Conservation (phyloP, 1,140 invertebrate genomes). For the Ceratitis capitata region DNA sequence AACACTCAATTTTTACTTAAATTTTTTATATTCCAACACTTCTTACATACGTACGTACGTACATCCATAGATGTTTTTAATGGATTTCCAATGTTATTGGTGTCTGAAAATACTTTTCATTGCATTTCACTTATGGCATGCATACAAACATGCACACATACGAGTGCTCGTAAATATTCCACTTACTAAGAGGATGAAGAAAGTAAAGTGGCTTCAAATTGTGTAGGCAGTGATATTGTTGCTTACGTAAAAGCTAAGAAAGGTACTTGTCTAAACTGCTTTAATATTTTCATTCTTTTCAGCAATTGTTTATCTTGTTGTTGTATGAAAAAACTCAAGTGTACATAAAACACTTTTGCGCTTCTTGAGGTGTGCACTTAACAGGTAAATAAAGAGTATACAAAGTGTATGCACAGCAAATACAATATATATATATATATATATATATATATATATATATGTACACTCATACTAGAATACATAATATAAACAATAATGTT, state of each 20-base stretch:
- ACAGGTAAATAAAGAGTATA: no score
- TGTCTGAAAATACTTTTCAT: not conserved
- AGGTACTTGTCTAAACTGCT: not conserved
- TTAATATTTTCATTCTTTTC: not conserved
- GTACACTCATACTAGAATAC: no score
- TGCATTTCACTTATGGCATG: conserved; percentile 10
- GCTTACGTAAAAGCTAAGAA: not conserved
- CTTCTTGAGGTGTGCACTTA: not conserved
- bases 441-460: no score
- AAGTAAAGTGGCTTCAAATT: not conserved
- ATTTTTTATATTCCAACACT: no score
- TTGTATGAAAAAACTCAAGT: no score
- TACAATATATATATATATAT: no score
- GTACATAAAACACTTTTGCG: not conserved
- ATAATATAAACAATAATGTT: no score
- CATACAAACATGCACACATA: no score
- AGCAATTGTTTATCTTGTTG: not conserved
- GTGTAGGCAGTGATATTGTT: not conserved
- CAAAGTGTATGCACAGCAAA: no score
- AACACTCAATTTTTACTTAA: no score
- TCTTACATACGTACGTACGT: no score
- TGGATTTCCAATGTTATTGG: not conserved
- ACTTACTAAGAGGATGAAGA: not conserved
- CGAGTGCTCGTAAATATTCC: not conserved
- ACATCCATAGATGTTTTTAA: no score